Percentiles rank a stretch among this genome's conserved stretches.
These are phyloP conservation scores for Caenorhabditis auriculariae DNA, from an alignment of 2,888 invertebrate genomes.

Conservation along the genomic window DNA sequence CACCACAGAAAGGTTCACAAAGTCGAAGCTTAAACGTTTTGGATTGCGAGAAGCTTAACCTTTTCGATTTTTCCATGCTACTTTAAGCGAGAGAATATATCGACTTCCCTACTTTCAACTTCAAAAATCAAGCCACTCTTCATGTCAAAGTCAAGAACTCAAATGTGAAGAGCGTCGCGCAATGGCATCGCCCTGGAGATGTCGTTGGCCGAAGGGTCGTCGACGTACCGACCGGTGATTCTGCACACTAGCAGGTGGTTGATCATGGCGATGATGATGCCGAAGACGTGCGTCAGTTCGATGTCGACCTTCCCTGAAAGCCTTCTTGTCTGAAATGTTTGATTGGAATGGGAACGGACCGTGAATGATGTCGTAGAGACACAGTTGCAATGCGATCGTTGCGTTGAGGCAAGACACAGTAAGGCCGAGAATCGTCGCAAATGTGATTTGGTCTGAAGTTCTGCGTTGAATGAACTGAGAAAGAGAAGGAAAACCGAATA, in stretches of 20 bases:
- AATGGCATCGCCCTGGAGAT: slow-evolving; percentile 13
- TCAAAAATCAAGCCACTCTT: too few relatives aligned
- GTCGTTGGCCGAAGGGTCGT: slow-evolving; percentile 13
- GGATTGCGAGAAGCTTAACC: not conserved
- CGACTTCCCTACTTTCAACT: too few relatives aligned
- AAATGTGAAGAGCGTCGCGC: slow-evolving; percentile 10
- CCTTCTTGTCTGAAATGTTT: not conserved
- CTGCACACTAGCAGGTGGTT: slow-evolving; percentile 21
- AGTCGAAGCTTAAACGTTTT: not conserved
- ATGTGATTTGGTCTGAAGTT: slow-evolving; percentile 11
- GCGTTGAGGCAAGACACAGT: slow-evolving; percentile 16
- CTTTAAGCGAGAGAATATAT: too few relatives aligned
- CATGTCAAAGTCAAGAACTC: too few relatives aligned
- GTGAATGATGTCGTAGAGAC: slow-evolving; percentile 17
- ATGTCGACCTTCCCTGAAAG: slow-evolving; percentile 3
- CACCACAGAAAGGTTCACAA: too few relatives aligned
- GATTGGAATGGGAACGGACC: not conserved
- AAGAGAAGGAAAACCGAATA: not conserved
- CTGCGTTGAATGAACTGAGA: not conserved
- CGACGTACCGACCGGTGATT: slow-evolving; percentile 16
- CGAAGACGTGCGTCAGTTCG: slow-evolving; percentile 18
- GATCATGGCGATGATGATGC: slow-evolving; percentile 22
- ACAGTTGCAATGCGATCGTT: slow-evolving; percentile 17
- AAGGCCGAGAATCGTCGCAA: slow-evolving; percentile 13
- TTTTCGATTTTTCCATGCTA: too few relatives aligned